Conservation (phyloP, 1,140 invertebrate genomes). For the Rhagoletis pomonella region DNA sequence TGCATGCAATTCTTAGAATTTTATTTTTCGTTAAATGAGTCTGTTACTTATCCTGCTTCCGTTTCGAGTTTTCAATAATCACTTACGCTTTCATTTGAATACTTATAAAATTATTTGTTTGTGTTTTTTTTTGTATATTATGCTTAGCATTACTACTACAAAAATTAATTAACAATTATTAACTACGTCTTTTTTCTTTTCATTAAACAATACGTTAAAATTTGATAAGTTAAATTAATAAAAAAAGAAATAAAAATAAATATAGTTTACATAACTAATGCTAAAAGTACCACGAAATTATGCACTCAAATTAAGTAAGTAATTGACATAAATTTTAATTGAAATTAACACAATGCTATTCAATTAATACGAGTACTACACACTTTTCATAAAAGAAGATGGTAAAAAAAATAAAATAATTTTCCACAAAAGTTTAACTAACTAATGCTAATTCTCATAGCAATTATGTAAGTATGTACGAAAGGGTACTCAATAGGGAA, state of each 20-base stretch:
- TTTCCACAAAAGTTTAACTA: neutral
- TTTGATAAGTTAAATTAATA: neutral
- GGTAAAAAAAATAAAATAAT: neutral
- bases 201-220: constrained; percentile 21
- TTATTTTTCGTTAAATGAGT: neutral
- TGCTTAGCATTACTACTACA: constrained; percentile 10
- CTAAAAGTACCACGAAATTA: no score
- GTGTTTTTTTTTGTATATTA: neutral
- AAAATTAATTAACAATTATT: constrained; percentile 44
- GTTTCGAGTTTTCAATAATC: constrained; percentile 24
- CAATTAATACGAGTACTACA: constrained; percentile 5
- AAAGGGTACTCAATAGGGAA: neutral
- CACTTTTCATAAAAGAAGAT: neutral
- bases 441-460: no score
- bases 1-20: constrained; percentile 25
- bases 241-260: neutral
- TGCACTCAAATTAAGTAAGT: neutral
- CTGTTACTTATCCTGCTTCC: neutral
- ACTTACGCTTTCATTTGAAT: constrained; percentile 17
- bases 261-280: neutral
- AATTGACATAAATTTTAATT: neutral
- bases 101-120: neutral
- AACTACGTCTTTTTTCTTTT: constrained; percentile 48
- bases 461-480: neutral
- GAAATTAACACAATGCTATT: neutral